Percentiles rank a stretch among this genome's conserved stretches.
These are phyloP conservation scores for Gallinago jamesoni DNA, from an alignment of 2,113 vertebrate species.

Conservation along the genomic window DNA sequence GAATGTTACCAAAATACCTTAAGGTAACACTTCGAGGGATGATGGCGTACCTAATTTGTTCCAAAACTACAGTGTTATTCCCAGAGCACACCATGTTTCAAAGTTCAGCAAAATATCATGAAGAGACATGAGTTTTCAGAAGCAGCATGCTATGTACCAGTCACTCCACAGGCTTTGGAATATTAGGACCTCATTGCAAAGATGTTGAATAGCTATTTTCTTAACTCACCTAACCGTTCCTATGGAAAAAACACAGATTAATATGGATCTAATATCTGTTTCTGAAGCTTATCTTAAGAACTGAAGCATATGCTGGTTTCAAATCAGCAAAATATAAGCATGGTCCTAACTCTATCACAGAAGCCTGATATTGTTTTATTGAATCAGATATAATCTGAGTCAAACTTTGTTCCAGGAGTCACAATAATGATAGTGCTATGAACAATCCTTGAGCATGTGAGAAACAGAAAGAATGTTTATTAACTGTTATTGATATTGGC, in stretches of 20 bases:
- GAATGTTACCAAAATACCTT: neutral
- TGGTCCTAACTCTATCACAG: neutral
- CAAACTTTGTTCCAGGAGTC: neutral
- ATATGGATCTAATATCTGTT: neutral
- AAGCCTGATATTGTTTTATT: neutral
- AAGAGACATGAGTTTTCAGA: neutral
- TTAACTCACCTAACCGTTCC: neutral
- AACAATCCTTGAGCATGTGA: neutral
- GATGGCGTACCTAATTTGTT: accelerated
- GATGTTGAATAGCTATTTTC: neutral
- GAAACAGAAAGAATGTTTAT: neutral
- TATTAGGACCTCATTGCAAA: neutral
- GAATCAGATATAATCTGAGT: neutral
- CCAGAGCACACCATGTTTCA: neutral
- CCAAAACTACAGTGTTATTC: neutral
- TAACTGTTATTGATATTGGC: neutral
- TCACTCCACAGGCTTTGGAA: neutral
- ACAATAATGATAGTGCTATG: neutral
- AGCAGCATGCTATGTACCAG: neutral
- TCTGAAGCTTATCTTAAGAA: neutral
- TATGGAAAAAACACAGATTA: neutral
- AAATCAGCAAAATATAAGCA: neutral
- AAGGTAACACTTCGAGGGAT: neutral
- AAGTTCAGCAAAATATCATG: neutral
- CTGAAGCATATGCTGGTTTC: neutral